Evolutionary conservation across 1,140 invertebrate species (phyloP).

Genomic region (Cydia strobilella): DNA sequence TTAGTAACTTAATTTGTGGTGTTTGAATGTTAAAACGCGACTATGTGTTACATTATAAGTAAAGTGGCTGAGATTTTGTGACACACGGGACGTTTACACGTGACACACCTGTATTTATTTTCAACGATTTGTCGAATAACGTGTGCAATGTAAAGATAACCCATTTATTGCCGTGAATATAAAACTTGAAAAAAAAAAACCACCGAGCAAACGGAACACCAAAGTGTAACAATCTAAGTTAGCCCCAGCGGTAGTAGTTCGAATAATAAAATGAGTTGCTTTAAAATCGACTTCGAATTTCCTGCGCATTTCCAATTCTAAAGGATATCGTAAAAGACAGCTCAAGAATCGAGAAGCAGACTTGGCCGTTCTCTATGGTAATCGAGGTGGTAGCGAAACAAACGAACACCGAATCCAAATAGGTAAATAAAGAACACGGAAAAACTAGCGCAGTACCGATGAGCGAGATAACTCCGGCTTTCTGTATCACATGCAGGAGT

Average conservation of each 20-base stretch:
- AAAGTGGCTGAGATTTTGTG: too few species aligned
- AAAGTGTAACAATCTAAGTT: constrained; percentile 1
- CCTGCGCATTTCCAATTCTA: neutral
- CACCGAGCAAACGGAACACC: neutral
- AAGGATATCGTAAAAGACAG: neutral
- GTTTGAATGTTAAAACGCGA: too few species aligned
- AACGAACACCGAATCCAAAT: neutral
- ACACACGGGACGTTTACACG: too few species aligned
- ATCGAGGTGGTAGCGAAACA: constrained; percentile 13
- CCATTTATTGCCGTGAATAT: too few species aligned
- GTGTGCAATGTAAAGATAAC: too few species aligned
- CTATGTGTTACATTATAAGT: too few species aligned
- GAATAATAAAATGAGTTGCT: constrained; percentile 21
- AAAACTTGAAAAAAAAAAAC: neutral
- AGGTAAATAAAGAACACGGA: neutral
- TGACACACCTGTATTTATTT: too few species aligned
- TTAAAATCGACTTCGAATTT: constrained; percentile 18
- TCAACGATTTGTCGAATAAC: too few species aligned
- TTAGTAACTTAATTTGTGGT: too few species aligned
- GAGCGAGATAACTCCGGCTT: neutral
- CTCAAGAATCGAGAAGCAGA: constrained; percentile 2
- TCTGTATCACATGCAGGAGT: neutral
- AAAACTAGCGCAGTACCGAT: neutral
- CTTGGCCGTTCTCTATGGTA: constrained; percentile 19
- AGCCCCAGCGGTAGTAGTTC: neutral